Evolutionary conservation across 2,797 vertebrate species (phyloP).

Genomic region (Acipenser ruthenus): DNA sequence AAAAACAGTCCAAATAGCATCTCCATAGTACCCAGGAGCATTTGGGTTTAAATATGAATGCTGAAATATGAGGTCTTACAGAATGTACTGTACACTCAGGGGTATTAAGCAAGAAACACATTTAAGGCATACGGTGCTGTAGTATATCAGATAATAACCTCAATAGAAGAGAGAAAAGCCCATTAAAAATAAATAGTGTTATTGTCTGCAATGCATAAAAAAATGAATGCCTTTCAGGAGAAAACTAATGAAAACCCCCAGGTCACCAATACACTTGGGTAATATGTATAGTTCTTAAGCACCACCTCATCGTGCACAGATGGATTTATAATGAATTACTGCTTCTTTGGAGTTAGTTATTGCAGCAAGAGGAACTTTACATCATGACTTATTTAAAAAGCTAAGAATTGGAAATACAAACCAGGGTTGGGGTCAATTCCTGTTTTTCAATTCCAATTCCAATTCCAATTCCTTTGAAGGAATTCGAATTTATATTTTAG

Average conservation of each 20-base stretch:
- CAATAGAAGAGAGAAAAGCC: background rate
- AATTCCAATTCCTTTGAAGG: too few species aligned
- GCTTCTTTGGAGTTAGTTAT: background rate
- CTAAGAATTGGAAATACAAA: too few species aligned
- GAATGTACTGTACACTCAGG: too few species aligned
- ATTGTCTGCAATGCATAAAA: constrained; percentile 3
- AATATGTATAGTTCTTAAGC: background rate
- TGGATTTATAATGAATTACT: background rate
- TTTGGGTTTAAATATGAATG: background rate
- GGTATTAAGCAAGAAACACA: too few species aligned
- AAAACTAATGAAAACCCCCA: background rate
- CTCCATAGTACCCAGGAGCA: background rate
- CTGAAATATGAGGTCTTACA: too few species aligned
- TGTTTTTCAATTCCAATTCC: too few species aligned
- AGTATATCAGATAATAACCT: background rate
- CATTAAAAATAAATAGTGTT: constrained; percentile 3
- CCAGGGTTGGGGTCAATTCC: too few species aligned
- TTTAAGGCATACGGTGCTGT: too few species aligned
- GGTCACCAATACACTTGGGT: background rate
- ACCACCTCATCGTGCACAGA: background rate
- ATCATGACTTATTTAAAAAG: too few species aligned
- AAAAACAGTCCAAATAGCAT: background rate
- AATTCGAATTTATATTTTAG: too few species aligned
- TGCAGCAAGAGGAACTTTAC: background rate
- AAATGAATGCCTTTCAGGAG: background rate